Conservation (phyloP, 2,113 vertebrate species). For the Rostratula benghalensis region DNA sequence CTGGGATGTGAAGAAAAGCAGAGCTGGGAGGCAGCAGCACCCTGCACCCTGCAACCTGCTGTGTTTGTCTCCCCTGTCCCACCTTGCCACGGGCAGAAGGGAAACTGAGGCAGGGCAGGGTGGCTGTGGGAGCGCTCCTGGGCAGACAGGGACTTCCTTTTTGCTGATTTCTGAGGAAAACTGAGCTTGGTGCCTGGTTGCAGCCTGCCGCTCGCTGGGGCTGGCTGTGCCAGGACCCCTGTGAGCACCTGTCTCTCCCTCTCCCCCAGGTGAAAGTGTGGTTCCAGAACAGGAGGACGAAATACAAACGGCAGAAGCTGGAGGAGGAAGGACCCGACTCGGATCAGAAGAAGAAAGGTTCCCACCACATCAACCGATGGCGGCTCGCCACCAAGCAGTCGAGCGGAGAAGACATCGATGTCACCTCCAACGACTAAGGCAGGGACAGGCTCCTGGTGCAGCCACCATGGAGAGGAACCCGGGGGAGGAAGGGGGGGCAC, state of each 20-base stretch:
- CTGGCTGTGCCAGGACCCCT: background rate
- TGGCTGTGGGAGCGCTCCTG: fast-evolving
- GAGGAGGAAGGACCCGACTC: constrained; percentile 94
- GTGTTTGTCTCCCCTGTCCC: fast-evolving
- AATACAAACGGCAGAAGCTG: constrained; percentile 98
- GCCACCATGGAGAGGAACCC: constrained; percentile 40
- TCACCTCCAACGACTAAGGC: constrained; percentile 90
- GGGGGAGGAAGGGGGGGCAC: background rate
- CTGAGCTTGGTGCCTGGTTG: fast-evolving
- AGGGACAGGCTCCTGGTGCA: constrained; percentile 8
- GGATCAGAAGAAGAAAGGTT: constrained; percentile 96
- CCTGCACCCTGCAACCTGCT: fast-evolving
- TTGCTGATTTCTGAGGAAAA: fast-evolving
- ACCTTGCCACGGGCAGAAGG: fast-evolving
- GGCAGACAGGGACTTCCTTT: background rate
- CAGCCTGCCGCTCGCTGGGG: fast-evolving
- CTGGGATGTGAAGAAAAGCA: fast-evolving
- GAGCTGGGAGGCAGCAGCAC: background rate
- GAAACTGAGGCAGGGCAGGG: background rate
- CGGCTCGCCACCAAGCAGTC: constrained; percentile 94
- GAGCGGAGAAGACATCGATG: constrained; percentile 92
- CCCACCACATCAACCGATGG: constrained; percentile 98
- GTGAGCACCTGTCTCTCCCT: background rate
- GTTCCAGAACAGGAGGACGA: constrained; percentile 98
- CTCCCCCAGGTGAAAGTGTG: constrained; percentile 92